Evolutionary conservation across 2,797 vertebrate species (phyloP), one percentile per base, ranked within the genome.

Genomic region (Acanthurus tractus): DNA sequence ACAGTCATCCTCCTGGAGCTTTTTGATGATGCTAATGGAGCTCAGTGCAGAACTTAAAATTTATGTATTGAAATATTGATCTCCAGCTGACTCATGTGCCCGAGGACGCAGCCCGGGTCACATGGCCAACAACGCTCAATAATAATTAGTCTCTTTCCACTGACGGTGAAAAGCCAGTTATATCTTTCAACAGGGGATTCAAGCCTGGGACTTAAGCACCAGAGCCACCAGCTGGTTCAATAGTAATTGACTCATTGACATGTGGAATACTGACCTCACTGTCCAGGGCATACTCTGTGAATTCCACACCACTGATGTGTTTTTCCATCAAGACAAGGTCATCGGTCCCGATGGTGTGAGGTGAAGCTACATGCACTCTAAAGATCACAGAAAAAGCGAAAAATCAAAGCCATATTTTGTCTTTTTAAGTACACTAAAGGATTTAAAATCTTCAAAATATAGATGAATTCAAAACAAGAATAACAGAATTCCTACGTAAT

Each of bases 131-230:
- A 67, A 23, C 53, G 59, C 67, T 92, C 91, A 74, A 92, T 93
- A 90, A 68, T 90, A 90, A 92, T 93, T 89, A 86, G 75, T 72
- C 56, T 87, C 56, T 83, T 86, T 87, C 74, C 88, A 79, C 71
- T 71, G 71, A 34, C 29, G 25, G 59, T 66, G 72, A 53, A 70
- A 74, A 74, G 74, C 67, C 38, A 20, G n/a, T 23, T 69, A 7
- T 25, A 55, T 65, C 57, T 78, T 80, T 64, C 65, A 64, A 74
- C 38, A 46, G 38, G 23, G 18, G 65, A 72, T 62, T 66, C 52
- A 66, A 74, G 57, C 12, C 20, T 20, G 29, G 61, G 71, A 83
- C 50, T 50, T 69, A 70, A 79, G 42, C 74, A 78, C 72, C 59
- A 81, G 55, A 17, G n/a, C 62, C 23, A 72, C 68, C 46, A 81